phyloP scores from a whole-genome alignment of 1,140 invertebrate genomes.

The Halictus rubicundus region DNA sequence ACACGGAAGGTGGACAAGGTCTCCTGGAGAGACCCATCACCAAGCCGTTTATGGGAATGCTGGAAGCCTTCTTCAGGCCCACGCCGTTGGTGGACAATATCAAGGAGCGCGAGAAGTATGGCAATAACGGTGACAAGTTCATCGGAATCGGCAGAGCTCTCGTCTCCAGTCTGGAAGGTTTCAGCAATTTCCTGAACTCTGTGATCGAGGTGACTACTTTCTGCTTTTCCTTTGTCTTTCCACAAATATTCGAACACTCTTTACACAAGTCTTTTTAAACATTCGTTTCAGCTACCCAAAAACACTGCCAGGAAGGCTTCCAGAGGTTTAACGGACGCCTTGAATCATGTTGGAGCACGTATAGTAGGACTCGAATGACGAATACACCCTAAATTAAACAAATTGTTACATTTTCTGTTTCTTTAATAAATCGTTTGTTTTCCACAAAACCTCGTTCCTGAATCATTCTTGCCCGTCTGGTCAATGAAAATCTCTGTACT shows the following conservation, averaged over 20 bases:
- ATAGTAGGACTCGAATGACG: constrained; percentile 80
- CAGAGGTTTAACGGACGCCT: constrained; percentile 78
- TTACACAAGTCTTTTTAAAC: neutral
- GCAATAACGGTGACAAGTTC: constrained; percentile 84
- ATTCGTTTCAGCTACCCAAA: constrained; percentile 78
- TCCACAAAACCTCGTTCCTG: neutral
- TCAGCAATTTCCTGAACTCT: constrained; percentile 82
- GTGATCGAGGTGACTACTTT: constrained; percentile 79
- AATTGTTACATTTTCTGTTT: neutral
- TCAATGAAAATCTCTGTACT: neutral
- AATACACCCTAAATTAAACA: neutral
- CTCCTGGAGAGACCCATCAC: constrained; percentile 63
- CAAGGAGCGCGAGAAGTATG: constrained; percentile 86
- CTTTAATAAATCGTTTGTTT: constrained; percentile 2
- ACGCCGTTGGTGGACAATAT: constrained; percentile 86
- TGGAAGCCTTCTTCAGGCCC: constrained; percentile 74
- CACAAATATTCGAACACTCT: neutral
- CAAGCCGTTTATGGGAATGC: constrained; percentile 55
- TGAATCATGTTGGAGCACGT: constrained; percentile 81
- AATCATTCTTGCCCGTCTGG: too few species aligned
- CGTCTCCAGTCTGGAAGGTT: constrained; percentile 82
- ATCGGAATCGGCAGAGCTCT: constrained; percentile 81
- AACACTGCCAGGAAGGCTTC: constrained; percentile 79
- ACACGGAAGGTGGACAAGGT: constrained; percentile 64
- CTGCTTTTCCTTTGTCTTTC: constrained; percentile 71